Conservation (phyloP, 2,113 vertebrate species). For the Loxodonta africana region DNA sequence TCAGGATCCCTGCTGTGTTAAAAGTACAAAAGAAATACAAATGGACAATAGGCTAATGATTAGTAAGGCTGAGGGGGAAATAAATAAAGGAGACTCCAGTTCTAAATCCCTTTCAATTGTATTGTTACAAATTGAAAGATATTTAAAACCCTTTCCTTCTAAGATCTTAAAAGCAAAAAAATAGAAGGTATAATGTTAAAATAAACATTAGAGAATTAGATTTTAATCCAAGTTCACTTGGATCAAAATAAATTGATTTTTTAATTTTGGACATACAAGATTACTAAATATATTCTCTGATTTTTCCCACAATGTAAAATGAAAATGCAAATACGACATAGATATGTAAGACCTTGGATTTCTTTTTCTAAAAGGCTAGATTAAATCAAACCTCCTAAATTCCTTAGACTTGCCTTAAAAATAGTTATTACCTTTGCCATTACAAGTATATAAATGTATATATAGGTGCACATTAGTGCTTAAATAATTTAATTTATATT, state of each 20-base stretch:
- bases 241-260: not conserved
- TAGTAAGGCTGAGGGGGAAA: not conserved
- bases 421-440: not conserved
- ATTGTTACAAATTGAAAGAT: not conserved
- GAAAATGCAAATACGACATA: not conserved
- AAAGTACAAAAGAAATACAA: not conserved
- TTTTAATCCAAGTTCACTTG: not conserved
- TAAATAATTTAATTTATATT: not conserved
- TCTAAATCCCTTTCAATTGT: not conserved
- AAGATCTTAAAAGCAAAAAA: not conserved
- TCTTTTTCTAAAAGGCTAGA: constrained; percentile 28
- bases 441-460: not conserved
- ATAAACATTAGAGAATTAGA: not conserved
- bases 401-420: not conserved
- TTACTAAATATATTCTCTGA: not conserved
- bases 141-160: not conserved
- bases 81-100: constrained; percentile 11
- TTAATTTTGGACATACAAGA: not conserved
- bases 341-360: not conserved
- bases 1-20: not conserved
- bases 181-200: not conserved
- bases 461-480: not conserved
- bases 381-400: constrained; percentile 35
- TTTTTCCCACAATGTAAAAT: not conserved
- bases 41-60: not conserved